Percentiles rank a stretch among this genome's conserved stretches.
phyloP scores from a whole-genome alignment of 2,888 invertebrate species.

The Trissolcus brochymenae region DNA sequence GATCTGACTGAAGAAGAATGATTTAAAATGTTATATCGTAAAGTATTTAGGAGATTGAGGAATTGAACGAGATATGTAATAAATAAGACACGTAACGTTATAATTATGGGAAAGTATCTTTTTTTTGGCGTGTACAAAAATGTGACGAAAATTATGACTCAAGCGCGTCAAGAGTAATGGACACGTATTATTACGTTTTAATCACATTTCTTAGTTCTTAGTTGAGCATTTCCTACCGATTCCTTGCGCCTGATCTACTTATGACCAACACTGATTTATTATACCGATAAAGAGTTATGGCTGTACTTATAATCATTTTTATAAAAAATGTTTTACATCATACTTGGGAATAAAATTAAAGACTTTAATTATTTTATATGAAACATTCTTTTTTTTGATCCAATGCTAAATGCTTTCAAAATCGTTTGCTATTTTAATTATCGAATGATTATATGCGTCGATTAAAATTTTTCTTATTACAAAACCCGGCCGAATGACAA shows the following conservation, averaged over 20 bases:
- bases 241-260: too few relatives aligned
- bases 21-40: too few relatives aligned
- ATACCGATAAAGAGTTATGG: too few relatives aligned
- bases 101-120: conserved; percentile 45
- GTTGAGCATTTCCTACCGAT: conserved; percentile 17
- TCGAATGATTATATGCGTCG: not conserved
- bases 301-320: too few relatives aligned
- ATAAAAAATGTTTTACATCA: too few relatives aligned
- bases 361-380: too few relatives aligned
- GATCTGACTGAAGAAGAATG: not conserved
- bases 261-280: too few relatives aligned
- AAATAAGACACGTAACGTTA: conserved; percentile 35
- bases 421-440: too few relatives aligned
- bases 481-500: conserved; percentile 5
- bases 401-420: not conserved
- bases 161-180: conserved; percentile 21
- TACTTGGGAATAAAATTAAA: too few relatives aligned
- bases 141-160: conserved; percentile 20
- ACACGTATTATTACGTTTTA: conserved; percentile 3
- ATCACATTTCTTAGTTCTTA: conserved; percentile 15
- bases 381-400: not conserved
- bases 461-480: not conserved
- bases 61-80: conserved; percentile 27
- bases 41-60: too few relatives aligned
- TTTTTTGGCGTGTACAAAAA: conserved; percentile 13